A percentile compares a stretch with the other conserved stretches of the same genome.
These are phyloP conservation scores for Ophion slaviceki DNA, from an alignment of 2,888 invertebrate genomes.

Conservation along the genomic window DNA sequence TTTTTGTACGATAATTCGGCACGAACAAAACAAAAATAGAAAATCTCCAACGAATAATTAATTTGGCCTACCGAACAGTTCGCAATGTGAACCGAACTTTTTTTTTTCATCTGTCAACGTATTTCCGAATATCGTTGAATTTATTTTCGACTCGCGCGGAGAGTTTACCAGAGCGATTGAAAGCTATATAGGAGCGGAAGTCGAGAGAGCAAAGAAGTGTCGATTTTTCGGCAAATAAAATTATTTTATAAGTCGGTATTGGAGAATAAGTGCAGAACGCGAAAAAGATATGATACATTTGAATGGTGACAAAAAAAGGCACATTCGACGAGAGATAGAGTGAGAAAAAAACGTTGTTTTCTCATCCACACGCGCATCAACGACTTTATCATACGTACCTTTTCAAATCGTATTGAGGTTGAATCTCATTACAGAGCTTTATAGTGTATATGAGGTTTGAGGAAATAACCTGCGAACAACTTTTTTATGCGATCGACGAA, in stretches of 20 bases:
- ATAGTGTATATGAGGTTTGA: conserved; percentile 45
- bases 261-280: conserved; percentile 34
- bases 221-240: conserved; percentile 54
- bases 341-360: conserved; percentile 40
- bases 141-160: conserved; percentile 28
- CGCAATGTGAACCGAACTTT: too few species aligned
- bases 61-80: too few species aligned
- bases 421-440: conserved; percentile 64
- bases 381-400: conserved; percentile 62
- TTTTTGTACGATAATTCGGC: too few species aligned
- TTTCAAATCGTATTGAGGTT: conserved; percentile 31
- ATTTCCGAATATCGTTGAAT: conserved; percentile 23
- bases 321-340: conserved; percentile 36
- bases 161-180: conserved; percentile 16
- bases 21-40: too few species aligned
- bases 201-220: conserved; percentile 23
- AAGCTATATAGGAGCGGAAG: conserved; percentile 8
- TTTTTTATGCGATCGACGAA: conserved; percentile 67
- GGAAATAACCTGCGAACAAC: conserved; percentile 29
- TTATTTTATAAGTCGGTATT: conserved; percentile 67
- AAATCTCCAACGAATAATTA: too few species aligned
- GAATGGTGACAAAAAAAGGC: conserved; percentile 43
- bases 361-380: conserved; percentile 56
- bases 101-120: not conserved
- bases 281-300: conserved; percentile 46